Evolutionary conservation across 2,888 invertebrate species (phyloP).

Genomic region (Phyllotreta cruciferae): DNA sequence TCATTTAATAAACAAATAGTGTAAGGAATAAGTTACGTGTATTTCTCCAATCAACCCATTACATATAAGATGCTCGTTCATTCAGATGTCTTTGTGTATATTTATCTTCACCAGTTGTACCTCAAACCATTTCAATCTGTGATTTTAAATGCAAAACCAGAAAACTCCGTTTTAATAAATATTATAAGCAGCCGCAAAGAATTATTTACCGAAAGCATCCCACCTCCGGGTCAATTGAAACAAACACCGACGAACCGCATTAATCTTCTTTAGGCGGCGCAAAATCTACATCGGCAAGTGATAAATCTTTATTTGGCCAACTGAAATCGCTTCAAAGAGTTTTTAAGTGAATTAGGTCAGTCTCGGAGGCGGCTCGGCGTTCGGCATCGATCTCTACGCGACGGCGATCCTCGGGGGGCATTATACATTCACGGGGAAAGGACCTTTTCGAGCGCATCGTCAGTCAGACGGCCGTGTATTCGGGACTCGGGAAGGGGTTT

Average conservation of each 20-base stretch:
- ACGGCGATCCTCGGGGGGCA: conserved; percentile 23
- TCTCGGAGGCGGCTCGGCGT: conserved; percentile 23
- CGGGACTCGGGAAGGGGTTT: conserved; percentile 24
- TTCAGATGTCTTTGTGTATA: too few relatives aligned
- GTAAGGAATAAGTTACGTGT: too few relatives aligned
- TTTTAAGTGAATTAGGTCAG: conserved; percentile 40
- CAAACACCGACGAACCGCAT: conserved; percentile 26
- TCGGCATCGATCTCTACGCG: conserved; percentile 34
- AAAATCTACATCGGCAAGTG: conserved; percentile 27
- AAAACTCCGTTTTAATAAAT: too few relatives aligned
- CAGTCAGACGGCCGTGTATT: too few relatives aligned
- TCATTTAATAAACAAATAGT: too few relatives aligned
- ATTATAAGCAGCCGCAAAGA: too few relatives aligned
- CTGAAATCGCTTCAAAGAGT: conserved; percentile 31
- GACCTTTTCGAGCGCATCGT: conserved; percentile 12
- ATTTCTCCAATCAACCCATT: too few relatives aligned
- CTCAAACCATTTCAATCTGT: too few relatives aligned
- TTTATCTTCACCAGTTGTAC: too few relatives aligned
- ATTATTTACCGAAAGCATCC: too few relatives aligned
- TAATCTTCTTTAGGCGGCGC: conserved; percentile 25
- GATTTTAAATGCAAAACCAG: too few relatives aligned
- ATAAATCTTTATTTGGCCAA: conserved; percentile 39
- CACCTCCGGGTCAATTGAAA: conserved; percentile 13
- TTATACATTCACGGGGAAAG: conserved; percentile 32
- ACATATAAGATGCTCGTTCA: not conserved